Percentiles rank a stretch among this genome's conserved stretches.
Evolutionary conservation across 2,888 invertebrate species (phyloP).

Genomic region (Cataglyphis rosenhaueri): DNA sequence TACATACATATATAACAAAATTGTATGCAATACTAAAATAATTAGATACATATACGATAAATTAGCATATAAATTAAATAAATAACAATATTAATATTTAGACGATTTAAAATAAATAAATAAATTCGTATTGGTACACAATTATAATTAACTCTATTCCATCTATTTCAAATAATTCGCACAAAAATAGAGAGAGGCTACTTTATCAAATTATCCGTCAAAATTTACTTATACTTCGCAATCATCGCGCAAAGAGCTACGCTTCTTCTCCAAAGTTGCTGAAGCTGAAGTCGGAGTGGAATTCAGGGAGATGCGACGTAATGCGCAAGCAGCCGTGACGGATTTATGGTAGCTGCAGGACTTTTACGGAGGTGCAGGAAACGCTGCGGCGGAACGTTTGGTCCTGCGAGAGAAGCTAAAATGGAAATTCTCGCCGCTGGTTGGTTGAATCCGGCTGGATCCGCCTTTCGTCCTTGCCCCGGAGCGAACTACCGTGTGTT

Average conservation of each 20-base stretch:
- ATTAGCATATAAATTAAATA: neutral
- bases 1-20: neutral
- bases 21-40: neutral
- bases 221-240: conserved; percentile 4
- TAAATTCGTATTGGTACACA: neutral
- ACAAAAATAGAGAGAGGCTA: neutral
- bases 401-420: conserved; percentile 66
- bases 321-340: conserved; percentile 62
- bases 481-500: conserved; percentile 62
- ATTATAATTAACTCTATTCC: neutral
- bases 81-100: neutral
- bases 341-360: conserved; percentile 72
- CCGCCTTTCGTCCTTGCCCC: conserved; percentile 79
- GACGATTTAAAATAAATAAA: neutral
- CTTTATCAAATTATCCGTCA: conserved; percentile 20
- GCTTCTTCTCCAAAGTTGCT: conserved; percentile 30
- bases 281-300: conserved; percentile 20
- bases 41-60: neutral
- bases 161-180: neutral
- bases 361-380: conserved; percentile 63
- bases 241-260: neutral
- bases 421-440: conserved; percentile 78
- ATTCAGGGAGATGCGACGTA: conserved; percentile 45
- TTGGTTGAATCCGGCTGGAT: conserved; percentile 78
- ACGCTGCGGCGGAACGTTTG: conserved; percentile 59